Percentiles rank a stretch among this genome's conserved stretches.
These are phyloP conservation scores for Pseudomyrmex gracilis DNA, from an alignment of 1,140 invertebrate genomes.

Conservation along the genomic window DNA sequence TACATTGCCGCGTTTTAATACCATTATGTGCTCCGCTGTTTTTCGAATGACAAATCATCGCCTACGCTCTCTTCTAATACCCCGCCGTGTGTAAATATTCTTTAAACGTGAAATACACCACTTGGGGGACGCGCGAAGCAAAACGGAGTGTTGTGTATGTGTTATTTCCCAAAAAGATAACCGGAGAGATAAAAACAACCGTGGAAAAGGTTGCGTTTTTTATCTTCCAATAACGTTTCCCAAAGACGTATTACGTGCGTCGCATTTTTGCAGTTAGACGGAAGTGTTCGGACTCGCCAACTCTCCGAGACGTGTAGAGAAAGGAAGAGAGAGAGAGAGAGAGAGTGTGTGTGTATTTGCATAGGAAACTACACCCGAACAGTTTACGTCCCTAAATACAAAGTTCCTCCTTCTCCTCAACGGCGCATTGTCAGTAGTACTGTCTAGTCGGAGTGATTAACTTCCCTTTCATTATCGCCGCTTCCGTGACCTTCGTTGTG, in stretches of 20 bases:
- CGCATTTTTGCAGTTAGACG: constrained; percentile 3
- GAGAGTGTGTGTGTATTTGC: constrained; percentile 35
- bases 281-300: not conserved
- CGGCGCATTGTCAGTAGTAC: constrained; percentile 56
- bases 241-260: constrained; percentile 15
- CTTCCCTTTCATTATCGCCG: constrained; percentile 72
- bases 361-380: constrained; percentile 33
- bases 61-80: constrained; percentile 20
- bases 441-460: constrained; percentile 70
- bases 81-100: constrained; percentile 46
- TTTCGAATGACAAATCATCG: constrained; percentile 55
- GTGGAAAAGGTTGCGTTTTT: too few species aligned
- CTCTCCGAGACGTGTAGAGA: too few species aligned
- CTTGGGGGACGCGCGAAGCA: not conserved
- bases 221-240: not conserved
- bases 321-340: not conserved
- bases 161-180: constrained; percentile 33
- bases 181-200: not conserved
- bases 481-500: constrained; percentile 69
- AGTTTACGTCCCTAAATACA: constrained; percentile 29
- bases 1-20: constrained; percentile 54
- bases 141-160: not conserved
- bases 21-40: constrained; percentile 43
- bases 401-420: not conserved
- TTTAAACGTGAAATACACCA: constrained; percentile 52